Base-by-base conservation (phyloP, 1,140 invertebrate genomes). In the Drosophila nikananu region DNA sequence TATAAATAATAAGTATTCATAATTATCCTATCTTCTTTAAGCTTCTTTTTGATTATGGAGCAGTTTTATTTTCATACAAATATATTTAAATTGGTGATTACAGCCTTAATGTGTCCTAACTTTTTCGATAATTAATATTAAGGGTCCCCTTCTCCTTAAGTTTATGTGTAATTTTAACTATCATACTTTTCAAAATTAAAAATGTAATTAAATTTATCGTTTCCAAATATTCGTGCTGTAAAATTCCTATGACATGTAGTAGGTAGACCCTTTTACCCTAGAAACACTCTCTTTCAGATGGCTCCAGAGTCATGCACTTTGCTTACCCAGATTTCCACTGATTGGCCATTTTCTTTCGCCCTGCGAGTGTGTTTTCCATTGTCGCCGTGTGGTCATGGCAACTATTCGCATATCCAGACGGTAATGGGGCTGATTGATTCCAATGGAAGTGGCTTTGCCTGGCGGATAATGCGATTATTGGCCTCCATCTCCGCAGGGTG, bases 351-450 rank as follows among this genome's bases (percentile, higher is more conserved):
- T 78, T 49, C 52, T 30, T 58, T 72, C 49, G 66, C 51, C 30
- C 35, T 60, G 51, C 23, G 19, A 19, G 32, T 51, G 42, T 32
- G 27, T 42, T 8, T 37, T 39, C 35, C 54, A 57, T 66, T 25
- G 39, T 54, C 65, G 51, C 54, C 65, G 60, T 75, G 60, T 78
- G 64, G 63, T 77, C 63, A 77, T 75, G 64, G 76, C 19, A 76
- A 76, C 73, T 72, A 73, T 68, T 52, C 25, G 63, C 9, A 32
- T 51, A 42, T 60, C 37, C 57, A 66, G 61, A 78, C 75, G 70
- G 74, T 89, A 80, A 83, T 83, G 60, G 80, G 39, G 41, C 77
- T 87, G 80, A 87, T 89, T 87, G 84, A 84, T 87, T 80, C 70
- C 65, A 59, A 60, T 83, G 86, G 72, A 89, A 83, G 84, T 78